A percentile compares a stretch with the other conserved stretches of the same genome.
Conservation (phyloP, 30 jellyfish, hydroid and myxozoan species). For the Nemopilema nomurai region DNA sequence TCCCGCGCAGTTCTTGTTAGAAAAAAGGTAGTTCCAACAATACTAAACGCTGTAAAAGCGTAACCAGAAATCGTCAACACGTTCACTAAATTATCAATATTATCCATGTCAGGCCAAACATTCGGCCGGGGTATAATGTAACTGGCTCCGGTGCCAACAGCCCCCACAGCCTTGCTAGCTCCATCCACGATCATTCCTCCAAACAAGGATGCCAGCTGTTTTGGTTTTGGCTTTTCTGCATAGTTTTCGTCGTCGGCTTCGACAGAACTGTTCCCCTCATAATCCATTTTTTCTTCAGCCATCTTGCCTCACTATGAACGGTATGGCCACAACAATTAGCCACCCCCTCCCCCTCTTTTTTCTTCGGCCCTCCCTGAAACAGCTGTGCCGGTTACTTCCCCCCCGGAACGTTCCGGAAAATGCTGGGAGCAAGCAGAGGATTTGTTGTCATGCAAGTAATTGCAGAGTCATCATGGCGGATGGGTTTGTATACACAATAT, state of each 20-base stretch:
- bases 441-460: neutral
- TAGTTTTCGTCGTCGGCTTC: conserved; percentile 19
- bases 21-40: conserved; percentile 60
- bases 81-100: conserved; percentile 59
- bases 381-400: neutral
- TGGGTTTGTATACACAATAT: neutral
- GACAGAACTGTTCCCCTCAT: neutral
- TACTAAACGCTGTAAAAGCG: conserved; percentile 61
- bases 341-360: too few species aligned
- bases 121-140: conserved; percentile 51
- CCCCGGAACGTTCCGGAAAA: neutral
- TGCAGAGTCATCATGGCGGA: neutral
- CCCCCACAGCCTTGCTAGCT: conserved; percentile 62
- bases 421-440: neutral
- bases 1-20: conserved; percentile 57
- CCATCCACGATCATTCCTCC: conserved; percentile 41
- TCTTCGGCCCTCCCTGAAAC: too few species aligned
- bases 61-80: conserved; percentile 65
- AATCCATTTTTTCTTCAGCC: conserved; percentile 7
- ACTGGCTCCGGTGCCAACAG: conserved; percentile 59
- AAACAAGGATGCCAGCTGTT: conserved; percentile 40
- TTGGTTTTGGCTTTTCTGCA: conserved; percentile 60
- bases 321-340: neutral
- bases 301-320: neutral
- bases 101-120: conserved; percentile 75